Evolutionary conservation across 2,797 vertebrate species (phyloP), one percentile per base, ranked within the genome.

Genomic region (Karalla daura): DNA sequence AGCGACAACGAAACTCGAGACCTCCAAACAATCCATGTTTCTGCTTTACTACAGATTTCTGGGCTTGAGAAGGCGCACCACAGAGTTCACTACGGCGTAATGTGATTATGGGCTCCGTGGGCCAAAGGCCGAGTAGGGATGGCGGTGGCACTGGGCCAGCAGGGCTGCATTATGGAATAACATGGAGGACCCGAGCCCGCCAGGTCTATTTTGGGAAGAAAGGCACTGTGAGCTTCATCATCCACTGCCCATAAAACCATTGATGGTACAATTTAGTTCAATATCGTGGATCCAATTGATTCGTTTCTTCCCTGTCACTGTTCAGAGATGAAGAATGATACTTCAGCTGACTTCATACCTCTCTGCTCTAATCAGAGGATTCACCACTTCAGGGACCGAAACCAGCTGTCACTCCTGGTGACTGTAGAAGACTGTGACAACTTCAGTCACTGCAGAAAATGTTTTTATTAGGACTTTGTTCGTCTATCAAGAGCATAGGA

Each of bases 11-110:
- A 89, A 93, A 94, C 76, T 63, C 5, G 65, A 93, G 74, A 89
- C 84, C 78, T 39, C 75, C 85, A 91, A 93, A 90, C 85, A 91
- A 91, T 78, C 75, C 74, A 27, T 89, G 86, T 86, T 91, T 92
- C 84, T 91, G 82, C 80, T 92, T 85, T 86, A 84, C 72, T 51
- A 78, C 83, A 81, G 61, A 79, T 87, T 86, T 90, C 83, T 84
- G 67, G 70, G 64, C 68, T 61, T 7, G 54, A 67, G 63, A 55
- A 71, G 73, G 69, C 60, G 35, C 72, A 76, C 66, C 59, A 36
- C 54, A 60, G 75, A 82, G 78, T 78, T 86, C 71, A 82, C 76
- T 49, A 41, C 45, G 30, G 35, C 20, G 56, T 86, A 90, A 91
- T 88, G 53, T 77, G 78, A 89, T 88, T 91, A 87, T 55, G 52